phyloP scores from a whole-genome alignment of 2,888 invertebrate genomes.

The Drepanosiphum platanoidis region DNA sequence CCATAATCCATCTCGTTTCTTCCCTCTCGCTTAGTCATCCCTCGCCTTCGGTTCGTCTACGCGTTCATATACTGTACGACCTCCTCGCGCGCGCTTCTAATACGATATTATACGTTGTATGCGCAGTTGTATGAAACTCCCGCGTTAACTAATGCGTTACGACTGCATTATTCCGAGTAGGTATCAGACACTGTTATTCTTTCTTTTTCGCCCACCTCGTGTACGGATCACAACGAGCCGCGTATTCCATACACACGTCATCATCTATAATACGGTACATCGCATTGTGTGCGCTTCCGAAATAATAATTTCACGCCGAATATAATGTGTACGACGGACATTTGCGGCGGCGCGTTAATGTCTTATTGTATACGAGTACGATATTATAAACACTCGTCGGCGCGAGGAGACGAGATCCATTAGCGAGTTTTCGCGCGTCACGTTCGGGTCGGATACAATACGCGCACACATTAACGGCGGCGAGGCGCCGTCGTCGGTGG shows the following conservation, averaged over 20 bases:
- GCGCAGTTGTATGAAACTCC: background rate
- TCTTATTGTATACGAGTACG: background rate
- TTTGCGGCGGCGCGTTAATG: background rate
- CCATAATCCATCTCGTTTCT: background rate
- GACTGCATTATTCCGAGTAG: no score
- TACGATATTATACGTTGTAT: no score
- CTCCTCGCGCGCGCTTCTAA: background rate
- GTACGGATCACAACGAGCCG: background rate
- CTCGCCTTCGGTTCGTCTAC: no score
- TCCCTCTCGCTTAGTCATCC: background rate
- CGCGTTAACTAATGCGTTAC: background rate
- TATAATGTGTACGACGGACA: background rate
- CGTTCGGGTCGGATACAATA: background rate
- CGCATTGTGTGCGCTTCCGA: background rate
- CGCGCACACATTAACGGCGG: background rate
- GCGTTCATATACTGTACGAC: background rate
- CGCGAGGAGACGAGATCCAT: background rate
- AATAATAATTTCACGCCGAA: no score
- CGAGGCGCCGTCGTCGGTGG: background rate
- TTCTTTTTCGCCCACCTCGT: background rate
- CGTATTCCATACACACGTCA: no score
- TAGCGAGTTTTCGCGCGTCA: background rate
- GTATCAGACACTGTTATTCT: no score
- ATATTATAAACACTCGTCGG: background rate
- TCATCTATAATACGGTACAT: background rate